These are phyloP conservation scores for Diplodus sargus DNA, from an alignment of 2,797 vertebrate species.

Conservation along the genomic window DNA sequence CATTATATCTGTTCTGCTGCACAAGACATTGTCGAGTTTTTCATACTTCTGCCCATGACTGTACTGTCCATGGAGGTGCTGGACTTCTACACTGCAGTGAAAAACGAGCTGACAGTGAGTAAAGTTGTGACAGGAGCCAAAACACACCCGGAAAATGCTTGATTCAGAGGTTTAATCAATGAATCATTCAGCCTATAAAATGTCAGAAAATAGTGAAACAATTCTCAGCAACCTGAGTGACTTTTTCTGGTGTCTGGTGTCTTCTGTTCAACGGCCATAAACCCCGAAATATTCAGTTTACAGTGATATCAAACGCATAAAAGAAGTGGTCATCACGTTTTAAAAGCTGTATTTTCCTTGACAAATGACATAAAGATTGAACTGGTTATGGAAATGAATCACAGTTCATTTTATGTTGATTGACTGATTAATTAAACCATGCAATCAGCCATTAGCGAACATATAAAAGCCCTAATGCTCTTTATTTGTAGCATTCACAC, in stretches of 20 bases:
- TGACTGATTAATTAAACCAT: neutral
- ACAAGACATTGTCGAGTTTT: no score
- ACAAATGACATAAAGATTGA: neutral
- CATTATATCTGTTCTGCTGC: no score
- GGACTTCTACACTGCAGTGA: no score
- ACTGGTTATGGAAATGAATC: neutral
- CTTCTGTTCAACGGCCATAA: neutral
- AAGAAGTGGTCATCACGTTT: neutral
- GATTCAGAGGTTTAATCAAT: neutral
- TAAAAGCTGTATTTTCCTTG: neutral
- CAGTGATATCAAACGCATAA: neutral
- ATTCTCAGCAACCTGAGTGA: neutral
- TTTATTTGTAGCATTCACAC: neutral
- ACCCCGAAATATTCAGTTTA: neutral
- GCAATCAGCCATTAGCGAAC: neutral
- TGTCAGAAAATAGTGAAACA: neutral
- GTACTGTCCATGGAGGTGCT: no score
- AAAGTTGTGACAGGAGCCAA: no score
- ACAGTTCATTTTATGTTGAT: neutral
- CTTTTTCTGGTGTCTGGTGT: neutral
- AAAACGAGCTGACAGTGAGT: no score
- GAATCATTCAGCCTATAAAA: neutral
- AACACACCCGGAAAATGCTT: no score
- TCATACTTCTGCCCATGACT: no score
- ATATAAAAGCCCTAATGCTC: neutral